Conservation (phyloP, 1,140 invertebrate genomes). For the Brachionus sp. region DNA sequence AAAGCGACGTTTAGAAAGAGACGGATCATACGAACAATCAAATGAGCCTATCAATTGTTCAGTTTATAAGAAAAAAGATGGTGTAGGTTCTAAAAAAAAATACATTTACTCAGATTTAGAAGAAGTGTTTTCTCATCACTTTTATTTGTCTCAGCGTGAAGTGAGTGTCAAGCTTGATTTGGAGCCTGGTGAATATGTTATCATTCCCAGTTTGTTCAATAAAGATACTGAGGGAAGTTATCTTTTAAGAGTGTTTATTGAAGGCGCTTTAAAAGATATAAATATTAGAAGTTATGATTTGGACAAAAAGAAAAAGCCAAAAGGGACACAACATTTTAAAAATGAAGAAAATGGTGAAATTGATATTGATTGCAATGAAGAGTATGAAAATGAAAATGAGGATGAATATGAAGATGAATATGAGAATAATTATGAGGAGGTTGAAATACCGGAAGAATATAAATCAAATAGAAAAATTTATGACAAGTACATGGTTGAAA, state of each 20-base stretch:
- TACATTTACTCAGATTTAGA: slow-evolving; percentile 8
- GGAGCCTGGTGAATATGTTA: slow-evolving; percentile 64
- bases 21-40: slow-evolving; percentile 25
- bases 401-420: slow-evolving; percentile 37
- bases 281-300: neutral
- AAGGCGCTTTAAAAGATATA: neutral
- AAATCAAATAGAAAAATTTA: neutral
- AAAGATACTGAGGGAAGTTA: slow-evolving; percentile 64
- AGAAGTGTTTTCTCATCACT: slow-evolving; percentile 50
- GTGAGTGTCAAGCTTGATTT: slow-evolving; percentile 55
- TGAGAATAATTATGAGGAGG: slow-evolving; percentile 16
- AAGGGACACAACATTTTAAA: neutral
- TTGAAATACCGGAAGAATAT: slow-evolving; percentile 24
- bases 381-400: slow-evolving; percentile 17
- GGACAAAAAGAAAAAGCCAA: neutral
- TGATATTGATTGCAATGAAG: neutral
- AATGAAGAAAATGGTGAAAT: slow-evolving; percentile 23
- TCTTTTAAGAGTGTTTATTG: slow-evolving; percentile 63
- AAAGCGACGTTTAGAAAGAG: slow-evolving; percentile 28
- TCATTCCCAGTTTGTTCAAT: slow-evolving; percentile 67
- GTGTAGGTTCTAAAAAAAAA: slow-evolving; percentile 6
- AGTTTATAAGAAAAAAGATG: slow-evolving; percentile 8
- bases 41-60: slow-evolving; percentile 41
- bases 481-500: neutral
- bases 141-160: slow-evolving; percentile 56